A percentile compares a stretch with the other conserved stretches of the same genome.
These are phyloP conservation scores for Cheilosia scutellata DNA, from an alignment of 2,888 invertebrate species.

Conservation along the genomic window DNA sequence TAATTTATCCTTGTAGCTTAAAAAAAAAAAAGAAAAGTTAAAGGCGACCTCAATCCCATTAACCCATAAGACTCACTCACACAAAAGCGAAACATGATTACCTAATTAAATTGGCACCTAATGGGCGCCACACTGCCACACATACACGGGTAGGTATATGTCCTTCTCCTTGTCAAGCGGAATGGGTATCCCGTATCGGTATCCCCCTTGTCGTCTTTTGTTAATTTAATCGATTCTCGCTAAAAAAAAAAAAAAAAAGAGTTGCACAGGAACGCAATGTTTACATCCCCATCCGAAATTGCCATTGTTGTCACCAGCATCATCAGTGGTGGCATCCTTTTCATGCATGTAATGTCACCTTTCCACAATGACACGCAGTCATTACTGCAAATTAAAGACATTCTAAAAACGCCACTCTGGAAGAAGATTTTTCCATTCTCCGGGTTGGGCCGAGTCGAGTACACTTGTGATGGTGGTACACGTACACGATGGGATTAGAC, in stretches of 20 bases:
- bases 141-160: background rate
- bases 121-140: constrained; percentile 40
- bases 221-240: constrained; percentile 68
- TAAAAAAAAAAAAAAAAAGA: constrained; percentile 49
- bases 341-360: constrained; percentile 19
- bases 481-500: constrained; percentile 39
- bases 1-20: background rate
- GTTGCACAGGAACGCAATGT: constrained; percentile 21
- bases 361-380: constrained; percentile 37
- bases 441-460: background rate
- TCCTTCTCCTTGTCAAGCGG: background rate
- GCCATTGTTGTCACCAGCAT: constrained; percentile 31
- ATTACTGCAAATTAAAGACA: constrained; percentile 70
- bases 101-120: constrained; percentile 72
- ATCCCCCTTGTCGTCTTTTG: constrained; percentile 26
- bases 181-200: background rate
- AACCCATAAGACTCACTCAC: constrained; percentile 46
- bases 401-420: constrained; percentile 34
- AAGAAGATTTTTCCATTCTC: constrained; percentile 38
- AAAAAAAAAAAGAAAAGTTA: background rate
- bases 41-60: constrained; percentile 51
- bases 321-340: constrained; percentile 30
- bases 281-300: constrained; percentile 9
- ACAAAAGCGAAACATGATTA: constrained; percentile 62
- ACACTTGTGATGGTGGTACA: background rate